Evolutionary conservation across 1,140 invertebrate species (phyloP).

Genomic region (Lineus longissimus): DNA sequence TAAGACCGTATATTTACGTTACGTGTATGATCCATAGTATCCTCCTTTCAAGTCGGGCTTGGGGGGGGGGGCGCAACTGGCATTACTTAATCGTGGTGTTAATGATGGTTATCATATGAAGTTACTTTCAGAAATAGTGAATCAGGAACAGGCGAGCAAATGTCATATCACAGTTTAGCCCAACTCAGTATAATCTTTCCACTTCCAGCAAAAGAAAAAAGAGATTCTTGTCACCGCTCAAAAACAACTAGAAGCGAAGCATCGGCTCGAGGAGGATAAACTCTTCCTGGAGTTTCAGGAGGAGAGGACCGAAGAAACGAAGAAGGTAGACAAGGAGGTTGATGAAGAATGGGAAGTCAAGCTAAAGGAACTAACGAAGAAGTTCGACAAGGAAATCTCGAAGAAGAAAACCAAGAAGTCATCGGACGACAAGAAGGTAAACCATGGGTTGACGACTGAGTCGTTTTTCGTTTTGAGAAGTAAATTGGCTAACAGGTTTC

Average conservation of each 20-base stretch:
- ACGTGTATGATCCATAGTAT: too few species aligned
- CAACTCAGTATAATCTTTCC: too few species aligned
- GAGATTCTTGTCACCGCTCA: slow-evolving; percentile 47
- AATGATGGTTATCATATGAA: too few species aligned
- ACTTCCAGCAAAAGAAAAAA: slow-evolving; percentile 38
- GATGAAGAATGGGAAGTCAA: slow-evolving; percentile 50
- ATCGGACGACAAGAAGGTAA: slow-evolving; percentile 43
- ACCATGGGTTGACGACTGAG: background rate
- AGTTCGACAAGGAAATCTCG: slow-evolving; percentile 41
- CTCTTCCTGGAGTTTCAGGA: slow-evolving; percentile 40
- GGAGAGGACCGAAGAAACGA: slow-evolving; percentile 34
- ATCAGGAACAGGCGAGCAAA: too few species aligned
- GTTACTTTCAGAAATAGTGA: too few species aligned
- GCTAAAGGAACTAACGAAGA: slow-evolving; percentile 44
- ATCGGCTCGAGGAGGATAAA: slow-evolving; percentile 46
- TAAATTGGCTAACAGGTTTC: background rate
- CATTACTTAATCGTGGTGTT: too few species aligned
- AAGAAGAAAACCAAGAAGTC: slow-evolving; percentile 44
- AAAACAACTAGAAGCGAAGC: slow-evolving; percentile 43
- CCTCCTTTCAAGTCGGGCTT: too few species aligned
- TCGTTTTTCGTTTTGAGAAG: background rate
- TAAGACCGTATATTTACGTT: too few species aligned
- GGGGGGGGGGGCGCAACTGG: too few species aligned
- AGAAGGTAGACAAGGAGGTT: slow-evolving; percentile 44
- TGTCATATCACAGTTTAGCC: too few species aligned